Evolutionary conservation across 2,113 vertebrate species (phyloP).

Genomic region (Grus americana): DNA sequence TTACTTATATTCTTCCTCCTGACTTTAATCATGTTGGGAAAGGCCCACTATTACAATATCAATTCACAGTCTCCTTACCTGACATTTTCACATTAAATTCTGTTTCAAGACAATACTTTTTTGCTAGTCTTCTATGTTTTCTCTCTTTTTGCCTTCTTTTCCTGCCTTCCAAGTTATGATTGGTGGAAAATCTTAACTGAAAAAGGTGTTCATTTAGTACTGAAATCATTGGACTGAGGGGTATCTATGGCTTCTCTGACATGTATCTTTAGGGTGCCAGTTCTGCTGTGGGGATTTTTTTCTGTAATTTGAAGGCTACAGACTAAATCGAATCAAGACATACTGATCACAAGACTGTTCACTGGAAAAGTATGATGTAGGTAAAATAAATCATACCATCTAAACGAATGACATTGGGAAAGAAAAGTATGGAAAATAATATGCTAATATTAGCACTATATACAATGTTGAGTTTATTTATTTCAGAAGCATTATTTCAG

Average conservation of each 20-base stretch:
- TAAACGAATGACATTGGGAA: not conserved
- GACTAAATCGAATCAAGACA: not conserved
- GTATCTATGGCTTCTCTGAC: not conserved
- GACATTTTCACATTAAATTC: not conserved
- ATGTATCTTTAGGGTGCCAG: not conserved
- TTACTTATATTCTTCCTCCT: not conserved
- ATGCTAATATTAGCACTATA: not conserved
- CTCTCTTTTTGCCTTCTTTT: not conserved
- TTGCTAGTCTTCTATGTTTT: not conserved
- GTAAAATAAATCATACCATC: not conserved
- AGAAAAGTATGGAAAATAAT: not conserved
- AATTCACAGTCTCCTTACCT: not conserved
- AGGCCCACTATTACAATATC: not conserved
- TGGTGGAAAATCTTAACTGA: not conserved
- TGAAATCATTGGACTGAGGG: not conserved
- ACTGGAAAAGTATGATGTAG: not conserved
- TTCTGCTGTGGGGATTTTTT: not conserved
- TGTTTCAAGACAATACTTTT: not conserved
- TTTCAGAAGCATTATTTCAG: not conserved
- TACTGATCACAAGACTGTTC: not conserved
- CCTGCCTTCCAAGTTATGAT: not conserved
- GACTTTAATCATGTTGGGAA: not conserved
- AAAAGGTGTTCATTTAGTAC: not conserved
- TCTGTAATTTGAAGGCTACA: not conserved
- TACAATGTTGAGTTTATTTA: not conserved